These are phyloP conservation scores for Rambutsinella grinnellia DNA, from an alignment of 2,888 invertebrate genomes.

Conservation along the genomic window DNA sequence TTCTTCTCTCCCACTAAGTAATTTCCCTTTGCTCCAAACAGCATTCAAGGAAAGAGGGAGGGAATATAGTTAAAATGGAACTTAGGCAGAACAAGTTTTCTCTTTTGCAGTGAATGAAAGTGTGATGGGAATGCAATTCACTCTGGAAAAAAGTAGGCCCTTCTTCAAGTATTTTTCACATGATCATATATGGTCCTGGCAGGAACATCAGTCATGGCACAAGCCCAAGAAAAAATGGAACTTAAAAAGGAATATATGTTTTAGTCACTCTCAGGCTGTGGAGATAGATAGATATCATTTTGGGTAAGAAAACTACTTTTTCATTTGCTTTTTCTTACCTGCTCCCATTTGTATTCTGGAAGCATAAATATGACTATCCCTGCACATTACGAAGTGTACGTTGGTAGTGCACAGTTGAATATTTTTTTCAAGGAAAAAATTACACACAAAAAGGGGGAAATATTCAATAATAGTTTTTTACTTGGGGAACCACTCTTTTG, in stretches of 20 bases:
- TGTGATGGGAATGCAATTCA: conserved; percentile 14
- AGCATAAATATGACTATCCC: no score
- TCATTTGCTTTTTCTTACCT: no score
- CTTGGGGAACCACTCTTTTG: not conserved
- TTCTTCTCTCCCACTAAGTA: conserved; percentile 13
- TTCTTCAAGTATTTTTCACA: not conserved
- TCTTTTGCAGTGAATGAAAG: conserved; percentile 1
- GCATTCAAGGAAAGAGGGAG: no score
- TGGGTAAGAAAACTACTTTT: conserved; percentile 4
- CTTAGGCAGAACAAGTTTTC: no score
- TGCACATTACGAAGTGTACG: no score
- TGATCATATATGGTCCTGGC: conserved; percentile 47
- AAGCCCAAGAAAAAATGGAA: conserved; percentile 23
- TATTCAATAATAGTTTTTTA: no score
- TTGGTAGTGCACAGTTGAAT: no score
- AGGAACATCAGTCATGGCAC: conserved; percentile 49
- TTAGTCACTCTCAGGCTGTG: not conserved
- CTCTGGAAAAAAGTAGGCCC: not conserved
- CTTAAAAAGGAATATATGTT: conserved; percentile 1
- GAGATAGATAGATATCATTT: conserved; percentile 17
- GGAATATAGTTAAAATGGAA: no score
- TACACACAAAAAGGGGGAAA: no score
- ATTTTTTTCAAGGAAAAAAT: no score
- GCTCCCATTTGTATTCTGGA: no score
- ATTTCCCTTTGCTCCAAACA: conserved; percentile 36